Percentiles rank a stretch among this genome's conserved stretches.
Conservation (phyloP, 1,140 invertebrate genomes). For the Oryzaephilus surinamensis region DNA sequence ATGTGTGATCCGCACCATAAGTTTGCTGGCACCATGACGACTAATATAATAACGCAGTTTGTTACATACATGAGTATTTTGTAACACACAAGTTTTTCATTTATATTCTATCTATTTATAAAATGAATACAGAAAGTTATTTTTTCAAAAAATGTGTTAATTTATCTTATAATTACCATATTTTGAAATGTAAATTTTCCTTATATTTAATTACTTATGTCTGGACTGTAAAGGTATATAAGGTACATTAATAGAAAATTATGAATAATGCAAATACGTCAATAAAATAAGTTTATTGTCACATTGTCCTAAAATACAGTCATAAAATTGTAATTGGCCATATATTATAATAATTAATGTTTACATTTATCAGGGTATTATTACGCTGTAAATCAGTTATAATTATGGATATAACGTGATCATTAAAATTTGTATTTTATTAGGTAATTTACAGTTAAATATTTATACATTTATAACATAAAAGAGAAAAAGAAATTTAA, state of each 20-base stretch:
- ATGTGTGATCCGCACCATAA: constrained; percentile 12
- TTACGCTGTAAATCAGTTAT: constrained; percentile 22
- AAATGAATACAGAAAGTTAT: too few relatives aligned
- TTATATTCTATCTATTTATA: too few relatives aligned
- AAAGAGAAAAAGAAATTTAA: too few relatives aligned
- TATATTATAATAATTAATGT: constrained; percentile 27
- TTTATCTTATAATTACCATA: not conserved
- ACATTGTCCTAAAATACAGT: constrained; percentile 23
- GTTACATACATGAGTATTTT: too few relatives aligned
- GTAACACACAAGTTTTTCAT: too few relatives aligned
- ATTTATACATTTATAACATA: constrained; percentile 9
- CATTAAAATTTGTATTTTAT: constrained; percentile 16
- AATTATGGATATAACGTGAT: constrained; percentile 14
- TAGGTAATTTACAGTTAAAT: constrained; percentile 10
- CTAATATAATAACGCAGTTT: too few relatives aligned
- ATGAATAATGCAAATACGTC: constrained; percentile 12
- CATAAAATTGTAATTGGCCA: constrained; percentile 23
- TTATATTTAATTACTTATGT: too few relatives aligned
- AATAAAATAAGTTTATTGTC: constrained; percentile 26
- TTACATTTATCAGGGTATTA: constrained; percentile 22
- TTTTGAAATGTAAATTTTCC: not conserved
- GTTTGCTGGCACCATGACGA: constrained; percentile 9
- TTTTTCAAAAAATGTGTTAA: too few relatives aligned
- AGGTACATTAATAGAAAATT: too few relatives aligned
- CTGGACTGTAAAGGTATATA: too few relatives aligned